These are phyloP conservation scores for Tribolium freemani DNA, from an alignment of 2,888 invertebrate species.

Conservation along the genomic window DNA sequence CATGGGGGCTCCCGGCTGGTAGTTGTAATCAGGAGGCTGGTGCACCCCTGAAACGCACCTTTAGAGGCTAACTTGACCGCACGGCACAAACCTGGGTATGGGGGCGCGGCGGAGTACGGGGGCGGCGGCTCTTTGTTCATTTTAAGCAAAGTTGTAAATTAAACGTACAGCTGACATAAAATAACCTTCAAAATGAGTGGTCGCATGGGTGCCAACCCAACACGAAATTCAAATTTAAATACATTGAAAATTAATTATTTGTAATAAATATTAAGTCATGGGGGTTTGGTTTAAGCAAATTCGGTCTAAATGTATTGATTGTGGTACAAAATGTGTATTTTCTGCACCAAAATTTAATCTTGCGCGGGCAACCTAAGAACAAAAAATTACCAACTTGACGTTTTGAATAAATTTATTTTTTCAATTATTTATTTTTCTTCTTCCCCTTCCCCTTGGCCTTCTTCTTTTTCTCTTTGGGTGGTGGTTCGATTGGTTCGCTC, in stretches of 20 bases:
- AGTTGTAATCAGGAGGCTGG: constrained; percentile 10
- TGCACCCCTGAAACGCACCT: constrained; percentile 22
- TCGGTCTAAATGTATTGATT: too few species aligned
- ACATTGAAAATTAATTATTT: too few species aligned
- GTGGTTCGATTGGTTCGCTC: background rate
- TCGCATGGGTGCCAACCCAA: too few species aligned
- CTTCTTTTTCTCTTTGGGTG: constrained; percentile 37
- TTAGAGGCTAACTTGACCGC: too few species aligned
- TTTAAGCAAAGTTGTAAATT: background rate
- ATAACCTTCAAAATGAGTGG: background rate
- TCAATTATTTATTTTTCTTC: background rate
- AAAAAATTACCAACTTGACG: background rate
- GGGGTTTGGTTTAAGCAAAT: too few species aligned
- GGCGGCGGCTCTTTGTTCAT: constrained; percentile 42
- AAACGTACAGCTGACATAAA: background rate
- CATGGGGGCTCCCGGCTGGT: constrained; percentile 6
- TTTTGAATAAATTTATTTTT: background rate
- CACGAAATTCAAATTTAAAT: too few species aligned
- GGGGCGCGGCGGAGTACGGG: constrained; percentile 16
- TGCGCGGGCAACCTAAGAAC: background rate
- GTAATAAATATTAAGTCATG: too few species aligned
- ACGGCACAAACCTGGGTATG: constrained; percentile 7
- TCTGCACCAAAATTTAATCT: too few species aligned
- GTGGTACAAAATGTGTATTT: too few species aligned
- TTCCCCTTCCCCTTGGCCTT: constrained; percentile 16